Evolutionary conservation across 2,888 invertebrate genomes (phyloP).

Genomic region (Sipunculus nudus): DNA sequence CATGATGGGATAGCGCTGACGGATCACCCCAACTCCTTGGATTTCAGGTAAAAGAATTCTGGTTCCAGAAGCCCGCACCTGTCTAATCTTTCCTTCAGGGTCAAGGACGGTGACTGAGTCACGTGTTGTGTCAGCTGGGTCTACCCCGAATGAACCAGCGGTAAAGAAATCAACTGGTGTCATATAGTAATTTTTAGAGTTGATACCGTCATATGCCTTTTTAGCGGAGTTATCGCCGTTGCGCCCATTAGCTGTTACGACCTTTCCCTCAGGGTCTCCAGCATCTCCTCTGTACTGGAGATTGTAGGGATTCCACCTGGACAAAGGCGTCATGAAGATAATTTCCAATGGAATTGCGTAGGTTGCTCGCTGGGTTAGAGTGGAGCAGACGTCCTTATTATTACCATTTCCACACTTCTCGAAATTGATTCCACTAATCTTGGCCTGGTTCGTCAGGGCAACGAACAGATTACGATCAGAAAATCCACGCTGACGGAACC

Average conservation of each 20-base stretch:
- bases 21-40: conserved; percentile 45
- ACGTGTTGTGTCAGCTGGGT: conserved; percentile 3
- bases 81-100: not conserved
- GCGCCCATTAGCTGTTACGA: conserved; percentile 9
- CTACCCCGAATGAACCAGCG: not conserved
- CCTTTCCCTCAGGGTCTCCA: not conserved
- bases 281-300: conserved; percentile 28
- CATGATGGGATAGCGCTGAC: conserved; percentile 52
- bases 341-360: conserved; percentile 56
- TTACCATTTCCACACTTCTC: conserved; percentile 1
- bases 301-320: conserved; percentile 54
- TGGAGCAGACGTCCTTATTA: not conserved
- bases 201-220: conserved; percentile 42
- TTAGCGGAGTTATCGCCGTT: conserved; percentile 27
- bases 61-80: conserved; percentile 18
- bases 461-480: conserved; percentile 36
- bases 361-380: conserved; percentile 35
- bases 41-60: conserved; percentile 35
- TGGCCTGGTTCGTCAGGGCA: conserved; percentile 45
- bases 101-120: conserved; percentile 1
- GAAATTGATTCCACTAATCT: conserved; percentile 38
- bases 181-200: conserved; percentile 32
- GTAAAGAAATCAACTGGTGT: conserved; percentile 45
- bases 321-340: conserved; percentile 53
- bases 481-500: conserved; percentile 15